Evolutionary conservation across 2,113 vertebrate species (phyloP), one percentile per base, ranked within the genome.

Genomic region (Athene noctua): DNA sequence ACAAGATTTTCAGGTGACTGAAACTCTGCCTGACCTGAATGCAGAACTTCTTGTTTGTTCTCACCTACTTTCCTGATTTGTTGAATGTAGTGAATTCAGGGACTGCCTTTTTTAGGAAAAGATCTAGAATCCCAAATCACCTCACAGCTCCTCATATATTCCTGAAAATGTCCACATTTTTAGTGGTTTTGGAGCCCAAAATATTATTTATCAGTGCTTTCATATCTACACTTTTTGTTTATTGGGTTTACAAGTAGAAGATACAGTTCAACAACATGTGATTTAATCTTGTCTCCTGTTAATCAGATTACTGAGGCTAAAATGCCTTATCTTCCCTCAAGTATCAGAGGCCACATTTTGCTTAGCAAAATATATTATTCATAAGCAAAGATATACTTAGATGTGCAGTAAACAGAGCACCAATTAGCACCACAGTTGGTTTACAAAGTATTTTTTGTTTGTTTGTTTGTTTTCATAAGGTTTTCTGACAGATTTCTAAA

Each of bases 401-500:
- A 75, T 91, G 65, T 88, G 59, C 61, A 79, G 61, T 70, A 63
- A 95, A 92, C 61, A 86, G 57, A 95, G 74, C 54, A 74, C 32
- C 71, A 77, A 27, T 86, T 93, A 92, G 12, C 67, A 90, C 90
- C 42, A 88, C 44, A 80, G 75, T 67, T 94, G 55, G 49, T 92
- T 92, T 79, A 87, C 71, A 75, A 89, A 81, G 15, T 32, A 29
- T 59, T 92, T 90, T 95, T 67, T 80, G 75, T 79, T 91, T 90
- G 47, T 92, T 87, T 96, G 52, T 88, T 94, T 92, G 92, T 95
- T 88, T 90, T 91, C 49, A 18, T 93, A 91, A 91, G 36, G 36
- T 91, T 92, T 96, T 75, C 68, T 92, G 91, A 95, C 66, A 92
- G 72, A 87, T 95, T 96, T 96, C 73, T 95, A 91, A 96, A 95